Evolutionary conservation across 2,113 vertebrate species (phyloP).

Genomic region (Columba janthina): DNA sequence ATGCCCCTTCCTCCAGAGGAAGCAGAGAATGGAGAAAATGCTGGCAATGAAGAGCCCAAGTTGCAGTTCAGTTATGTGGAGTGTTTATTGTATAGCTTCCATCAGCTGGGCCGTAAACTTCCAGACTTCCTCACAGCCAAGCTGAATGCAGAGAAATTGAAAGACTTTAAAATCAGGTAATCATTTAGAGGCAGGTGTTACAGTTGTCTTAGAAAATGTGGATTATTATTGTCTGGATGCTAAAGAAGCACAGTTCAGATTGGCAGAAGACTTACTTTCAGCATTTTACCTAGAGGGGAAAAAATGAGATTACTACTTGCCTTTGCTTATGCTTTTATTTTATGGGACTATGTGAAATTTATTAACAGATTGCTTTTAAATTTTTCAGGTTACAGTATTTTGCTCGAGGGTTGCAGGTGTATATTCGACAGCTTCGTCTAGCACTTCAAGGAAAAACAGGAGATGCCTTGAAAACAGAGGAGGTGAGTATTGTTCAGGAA

Average conservation of each 20-base stretch:
- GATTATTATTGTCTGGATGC: not conserved
- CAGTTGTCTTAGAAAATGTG: not conserved
- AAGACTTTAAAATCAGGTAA: conserved; percentile 98
- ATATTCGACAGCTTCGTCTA: conserved; percentile 94
- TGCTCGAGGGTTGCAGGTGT: conserved; percentile 95
- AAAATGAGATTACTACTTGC: not conserved
- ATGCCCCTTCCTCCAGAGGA: conserved; percentile 98
- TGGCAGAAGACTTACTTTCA: not conserved
- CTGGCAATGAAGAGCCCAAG: conserved; percentile 91
- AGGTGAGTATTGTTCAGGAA: conserved; percentile 74
- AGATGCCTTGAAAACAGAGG: conserved; percentile 97
- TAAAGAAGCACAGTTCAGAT: not conserved
- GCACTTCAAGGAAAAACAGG: conserved; percentile 97
- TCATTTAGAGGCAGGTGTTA: not conserved
- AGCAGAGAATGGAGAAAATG: conserved; percentile 93
- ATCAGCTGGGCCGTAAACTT: conserved; percentile 95
- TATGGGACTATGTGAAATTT: not conserved
- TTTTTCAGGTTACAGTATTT: conserved; percentile 93
- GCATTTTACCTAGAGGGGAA: not conserved
- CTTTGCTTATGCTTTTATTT: not conserved
- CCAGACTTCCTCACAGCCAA: conserved; percentile 96
- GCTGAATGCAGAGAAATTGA: conserved; percentile 92
- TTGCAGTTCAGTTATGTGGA: conserved; percentile 98
- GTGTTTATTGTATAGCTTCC: conserved; percentile 94
- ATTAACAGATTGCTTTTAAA: not conserved